A percentile compares a stretch with the other conserved stretches of the same genome.
Conservation (phyloP, 2,888 invertebrate genomes). For the Hyles lineata region DNA sequence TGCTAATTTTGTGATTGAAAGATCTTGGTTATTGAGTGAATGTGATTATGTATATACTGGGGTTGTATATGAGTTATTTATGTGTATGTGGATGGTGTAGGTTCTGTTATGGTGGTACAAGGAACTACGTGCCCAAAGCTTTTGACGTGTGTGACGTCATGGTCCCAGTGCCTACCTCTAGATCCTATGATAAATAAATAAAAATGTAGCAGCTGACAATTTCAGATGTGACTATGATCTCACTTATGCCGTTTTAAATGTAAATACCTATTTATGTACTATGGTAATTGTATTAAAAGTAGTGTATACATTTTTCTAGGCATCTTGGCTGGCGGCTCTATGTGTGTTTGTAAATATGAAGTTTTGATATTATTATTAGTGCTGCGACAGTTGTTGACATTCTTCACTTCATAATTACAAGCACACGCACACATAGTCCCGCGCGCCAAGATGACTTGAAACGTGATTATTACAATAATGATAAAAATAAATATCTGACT, state of each 20-base stretch:
- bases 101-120: background rate
- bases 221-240: background rate
- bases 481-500: too few relatives aligned
- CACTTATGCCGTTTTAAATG: background rate
- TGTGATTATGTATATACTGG: conserved; percentile 1
- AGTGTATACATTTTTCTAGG: too few relatives aligned
- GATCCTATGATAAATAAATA: conserved; percentile 5
- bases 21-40: conserved; percentile 23
- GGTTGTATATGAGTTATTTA: conserved; percentile 15
- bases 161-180: conserved; percentile 10
- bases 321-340: too few relatives aligned
- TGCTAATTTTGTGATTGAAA: conserved; percentile 23
- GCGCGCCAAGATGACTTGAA: too few relatives aligned
- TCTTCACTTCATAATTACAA: too few relatives aligned
- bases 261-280: too few relatives aligned
- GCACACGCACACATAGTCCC: too few relatives aligned
- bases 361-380: too few relatives aligned
- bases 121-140: background rate
- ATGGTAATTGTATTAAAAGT: too few relatives aligned
- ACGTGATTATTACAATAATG: too few relatives aligned
- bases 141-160: background rate
- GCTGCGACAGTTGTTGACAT: too few relatives aligned
- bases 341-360: too few relatives aligned
- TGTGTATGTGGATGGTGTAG: background rate
- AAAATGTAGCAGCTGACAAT: conserved; percentile 17